Evolutionary conservation across 2,113 vertebrate species (phyloP).

Genomic region (Rhinoderma darwinii): DNA sequence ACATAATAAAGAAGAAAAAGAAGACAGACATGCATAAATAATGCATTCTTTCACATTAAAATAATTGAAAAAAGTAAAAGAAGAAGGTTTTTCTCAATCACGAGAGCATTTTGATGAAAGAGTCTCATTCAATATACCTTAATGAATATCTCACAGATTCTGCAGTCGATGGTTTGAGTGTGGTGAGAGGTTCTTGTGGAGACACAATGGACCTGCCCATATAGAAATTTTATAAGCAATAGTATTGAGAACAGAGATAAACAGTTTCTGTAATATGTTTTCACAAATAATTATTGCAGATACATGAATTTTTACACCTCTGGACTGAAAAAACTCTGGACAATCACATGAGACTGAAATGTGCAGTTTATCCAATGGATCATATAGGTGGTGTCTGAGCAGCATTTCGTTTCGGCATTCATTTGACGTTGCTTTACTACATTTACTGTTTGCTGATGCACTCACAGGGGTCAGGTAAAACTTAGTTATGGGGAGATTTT

Average conservation of each 20-base stretch:
- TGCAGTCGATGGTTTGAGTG: conserved; percentile 33
- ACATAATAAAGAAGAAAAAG: background rate
- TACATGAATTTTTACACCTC: background rate
- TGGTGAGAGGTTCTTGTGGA: conserved; percentile 1
- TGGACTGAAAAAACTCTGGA: background rate
- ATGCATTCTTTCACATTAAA: background rate
- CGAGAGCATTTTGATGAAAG: conserved; percentile 29
- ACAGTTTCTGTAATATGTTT: background rate
- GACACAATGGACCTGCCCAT: conserved; percentile 38
- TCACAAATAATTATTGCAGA: background rate
- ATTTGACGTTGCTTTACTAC: background rate
- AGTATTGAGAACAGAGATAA: background rate
- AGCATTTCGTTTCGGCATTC: background rate
- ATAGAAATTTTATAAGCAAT: background rate
- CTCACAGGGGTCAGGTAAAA: background rate
- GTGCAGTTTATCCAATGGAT: background rate
- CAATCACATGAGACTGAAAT: background rate
- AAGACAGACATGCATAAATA: background rate
- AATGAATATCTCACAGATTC: conserved; percentile 17
- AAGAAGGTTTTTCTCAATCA: background rate
- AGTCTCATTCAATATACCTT: conserved; percentile 34
- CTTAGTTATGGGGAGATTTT: background rate
- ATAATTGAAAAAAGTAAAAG: background rate
- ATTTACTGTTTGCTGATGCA: background rate
- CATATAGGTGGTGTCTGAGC: background rate